These are phyloP conservation scores for Drosophila willistoni DNA, from an alignment of 1,140 invertebrate genomes.

Conservation along the genomic window DNA sequence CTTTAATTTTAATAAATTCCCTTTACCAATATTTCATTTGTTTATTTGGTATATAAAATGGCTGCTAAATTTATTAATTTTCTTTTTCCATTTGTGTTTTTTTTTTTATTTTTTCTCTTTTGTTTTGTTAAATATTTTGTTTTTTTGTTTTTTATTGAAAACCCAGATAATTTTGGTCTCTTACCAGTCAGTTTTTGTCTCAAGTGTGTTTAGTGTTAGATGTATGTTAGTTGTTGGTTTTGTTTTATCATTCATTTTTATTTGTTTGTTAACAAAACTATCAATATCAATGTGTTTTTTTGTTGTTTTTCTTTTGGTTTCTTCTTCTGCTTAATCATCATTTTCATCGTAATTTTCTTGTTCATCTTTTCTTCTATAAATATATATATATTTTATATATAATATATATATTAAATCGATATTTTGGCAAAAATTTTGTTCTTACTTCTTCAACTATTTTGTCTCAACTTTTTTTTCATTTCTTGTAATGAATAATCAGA, in stretches of 20 bases:
- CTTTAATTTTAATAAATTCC: slow-evolving; percentile 70
- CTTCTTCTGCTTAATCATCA: not conserved
- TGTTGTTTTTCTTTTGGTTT: slow-evolving; percentile 2
- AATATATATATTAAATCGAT: slow-evolving; percentile 63
- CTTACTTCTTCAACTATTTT: slow-evolving; percentile 33
- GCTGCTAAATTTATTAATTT: slow-evolving; percentile 52
- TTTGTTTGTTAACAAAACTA: slow-evolving; percentile 68
- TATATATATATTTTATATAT: slow-evolving; percentile 64
- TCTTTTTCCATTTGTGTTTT: slow-evolving; percentile 31
- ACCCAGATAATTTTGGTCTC: slow-evolving; percentile 82
- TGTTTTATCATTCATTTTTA: slow-evolving; percentile 22
- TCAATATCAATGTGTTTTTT: slow-evolving; percentile 76
- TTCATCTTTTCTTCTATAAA: slow-evolving; percentile 66
- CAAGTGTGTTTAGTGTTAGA: slow-evolving; percentile 59
- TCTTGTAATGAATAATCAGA: slow-evolving; percentile 55
- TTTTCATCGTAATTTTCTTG: not conserved
- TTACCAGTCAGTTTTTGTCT: slow-evolving; percentile 82
- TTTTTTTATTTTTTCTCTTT: slow-evolving; percentile 25
- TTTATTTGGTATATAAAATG: slow-evolving; percentile 67
- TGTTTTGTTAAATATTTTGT: slow-evolving; percentile 42
- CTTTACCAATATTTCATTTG: slow-evolving; percentile 55
- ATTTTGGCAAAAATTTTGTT: slow-evolving; percentile 77
- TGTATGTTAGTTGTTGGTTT: slow-evolving; percentile 59
- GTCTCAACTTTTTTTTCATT: slow-evolving; percentile 40
- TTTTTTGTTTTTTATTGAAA: slow-evolving; percentile 69